A percentile compares a stretch with the other conserved stretches of the same genome.
These are phyloP conservation scores for Meleagris gallopavo DNA, from an alignment of 2,113 vertebrate species.

Conservation along the genomic window DNA sequence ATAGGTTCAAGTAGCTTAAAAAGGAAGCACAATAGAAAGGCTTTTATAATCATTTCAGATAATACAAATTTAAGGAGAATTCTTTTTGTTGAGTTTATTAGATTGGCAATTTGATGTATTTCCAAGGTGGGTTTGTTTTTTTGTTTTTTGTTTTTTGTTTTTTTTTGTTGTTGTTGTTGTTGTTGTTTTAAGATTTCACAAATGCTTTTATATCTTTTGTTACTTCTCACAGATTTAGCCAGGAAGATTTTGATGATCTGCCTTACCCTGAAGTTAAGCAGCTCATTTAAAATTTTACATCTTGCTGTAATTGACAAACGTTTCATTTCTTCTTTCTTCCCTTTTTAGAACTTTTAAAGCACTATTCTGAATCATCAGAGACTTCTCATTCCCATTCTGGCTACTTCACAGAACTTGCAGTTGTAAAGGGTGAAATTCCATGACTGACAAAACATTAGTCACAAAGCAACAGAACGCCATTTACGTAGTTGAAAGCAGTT, in stretches of 20 bases:
- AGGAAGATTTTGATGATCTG: neutral
- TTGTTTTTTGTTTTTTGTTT: neutral
- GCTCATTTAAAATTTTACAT: neutral
- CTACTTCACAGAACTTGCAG: conserved; percentile 40
- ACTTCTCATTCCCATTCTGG: conserved; percentile 6
- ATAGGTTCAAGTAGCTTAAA: neutral
- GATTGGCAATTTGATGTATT: neutral
- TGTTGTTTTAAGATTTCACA: conserved; percentile 21
- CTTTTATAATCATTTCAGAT: neutral
- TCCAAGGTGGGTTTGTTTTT: neutral
- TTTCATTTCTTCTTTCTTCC: neutral
- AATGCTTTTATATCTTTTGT: neutral
- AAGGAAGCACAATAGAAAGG: conserved; percentile 23
- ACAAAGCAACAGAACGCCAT: conserved; percentile 45
- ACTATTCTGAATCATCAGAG: conserved; percentile 8
- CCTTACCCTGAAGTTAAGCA: neutral
- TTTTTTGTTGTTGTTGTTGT: no score
- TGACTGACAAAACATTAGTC: conserved; percentile 47
- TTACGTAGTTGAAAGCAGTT: neutral
- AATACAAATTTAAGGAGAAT: neutral
- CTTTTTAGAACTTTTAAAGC: neutral
- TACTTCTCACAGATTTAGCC: neutral
- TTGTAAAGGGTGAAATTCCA: conserved; percentile 20
- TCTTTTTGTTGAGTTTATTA: neutral
- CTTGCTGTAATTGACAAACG: neutral